These are phyloP conservation scores for Lerema accius DNA, from an alignment of 1,140 invertebrate genomes.

Conservation along the genomic window DNA sequence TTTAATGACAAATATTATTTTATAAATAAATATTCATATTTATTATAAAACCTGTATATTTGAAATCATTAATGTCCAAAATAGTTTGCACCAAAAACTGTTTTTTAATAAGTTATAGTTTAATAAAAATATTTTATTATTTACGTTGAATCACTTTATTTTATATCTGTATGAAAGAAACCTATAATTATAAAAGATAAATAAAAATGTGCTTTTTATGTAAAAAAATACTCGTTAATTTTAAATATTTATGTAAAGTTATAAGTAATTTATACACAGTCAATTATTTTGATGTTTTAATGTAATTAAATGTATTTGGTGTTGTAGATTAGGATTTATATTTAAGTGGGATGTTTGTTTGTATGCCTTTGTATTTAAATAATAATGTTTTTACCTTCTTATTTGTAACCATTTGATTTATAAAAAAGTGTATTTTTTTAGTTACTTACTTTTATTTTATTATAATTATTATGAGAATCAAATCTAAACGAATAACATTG, in stretches of 20 bases:
- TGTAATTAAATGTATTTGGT: slow-evolving; percentile 1
- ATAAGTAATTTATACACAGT: not conserved
- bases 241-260: too few species aligned
- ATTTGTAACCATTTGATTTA: too few species aligned
- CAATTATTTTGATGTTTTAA: not conserved
- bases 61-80: not conserved
- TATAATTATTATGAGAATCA: too few species aligned
- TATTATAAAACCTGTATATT: not conserved
- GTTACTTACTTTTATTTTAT: too few species aligned
- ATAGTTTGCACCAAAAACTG: not conserved
- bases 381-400: too few species aligned
- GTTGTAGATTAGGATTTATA: slow-evolving; percentile 10
- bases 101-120: not conserved
- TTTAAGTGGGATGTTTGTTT: slow-evolving; percentile 35
- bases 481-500: too few species aligned
- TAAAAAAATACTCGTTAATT: too few species aligned
- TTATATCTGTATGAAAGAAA: not conserved
- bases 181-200: not conserved
- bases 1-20: too few species aligned
- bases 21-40: too few species aligned
- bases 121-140: not conserved
- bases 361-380: too few species aligned
- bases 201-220: not conserved
- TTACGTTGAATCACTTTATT: too few species aligned
- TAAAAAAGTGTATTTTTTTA: too few species aligned